These are phyloP conservation scores for Heterotilapia buettikoferi DNA, from an alignment of 2,113 vertebrate genomes.

Conservation along the genomic window DNA sequence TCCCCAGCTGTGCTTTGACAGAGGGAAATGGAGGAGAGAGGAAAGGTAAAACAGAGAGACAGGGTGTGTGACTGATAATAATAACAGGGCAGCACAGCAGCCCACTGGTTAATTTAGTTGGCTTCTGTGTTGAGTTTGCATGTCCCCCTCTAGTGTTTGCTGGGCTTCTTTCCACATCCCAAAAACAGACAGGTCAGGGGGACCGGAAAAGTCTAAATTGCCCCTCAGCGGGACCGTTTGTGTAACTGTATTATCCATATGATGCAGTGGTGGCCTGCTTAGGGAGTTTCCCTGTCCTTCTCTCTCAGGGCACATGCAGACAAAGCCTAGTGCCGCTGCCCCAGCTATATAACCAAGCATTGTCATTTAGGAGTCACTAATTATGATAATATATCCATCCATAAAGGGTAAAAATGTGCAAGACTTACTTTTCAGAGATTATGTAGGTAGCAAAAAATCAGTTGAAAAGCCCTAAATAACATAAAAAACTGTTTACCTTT, in stretches of 20 bases:
- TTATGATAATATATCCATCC: not conserved
- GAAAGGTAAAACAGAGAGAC: slow-evolving; percentile 24
- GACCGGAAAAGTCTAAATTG: slow-evolving; percentile 1
- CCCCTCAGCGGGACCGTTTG: slow-evolving; percentile 19
- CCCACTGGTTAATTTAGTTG: slow-evolving; percentile 31
- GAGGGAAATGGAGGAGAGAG: slow-evolving; percentile 7
- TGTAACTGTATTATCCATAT: not conserved
- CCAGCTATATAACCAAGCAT: not conserved
- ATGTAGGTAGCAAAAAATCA: not conserved
- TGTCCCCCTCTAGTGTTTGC: not conserved
- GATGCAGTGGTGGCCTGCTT: not conserved
- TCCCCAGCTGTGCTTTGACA: slow-evolving; percentile 17
- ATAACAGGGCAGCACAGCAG: slow-evolving; percentile 15
- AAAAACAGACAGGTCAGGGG: slow-evolving; percentile 9
- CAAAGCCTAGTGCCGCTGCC: not conserved
- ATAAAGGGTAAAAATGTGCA: not conserved
- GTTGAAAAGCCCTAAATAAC: not conserved
- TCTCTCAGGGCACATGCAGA: slow-evolving; percentile 11
- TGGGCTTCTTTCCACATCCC: not conserved
- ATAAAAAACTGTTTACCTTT: not conserved
- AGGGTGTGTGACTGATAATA: slow-evolving; percentile 37
- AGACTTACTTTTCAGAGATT: not conserved
- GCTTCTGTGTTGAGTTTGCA: slow-evolving; percentile 3
- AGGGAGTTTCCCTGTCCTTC: not conserved
- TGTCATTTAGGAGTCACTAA: not conserved